These are phyloP conservation scores for Mesitornis unicolor DNA, from an alignment of 2,113 vertebrate species.

Conservation along the genomic window DNA sequence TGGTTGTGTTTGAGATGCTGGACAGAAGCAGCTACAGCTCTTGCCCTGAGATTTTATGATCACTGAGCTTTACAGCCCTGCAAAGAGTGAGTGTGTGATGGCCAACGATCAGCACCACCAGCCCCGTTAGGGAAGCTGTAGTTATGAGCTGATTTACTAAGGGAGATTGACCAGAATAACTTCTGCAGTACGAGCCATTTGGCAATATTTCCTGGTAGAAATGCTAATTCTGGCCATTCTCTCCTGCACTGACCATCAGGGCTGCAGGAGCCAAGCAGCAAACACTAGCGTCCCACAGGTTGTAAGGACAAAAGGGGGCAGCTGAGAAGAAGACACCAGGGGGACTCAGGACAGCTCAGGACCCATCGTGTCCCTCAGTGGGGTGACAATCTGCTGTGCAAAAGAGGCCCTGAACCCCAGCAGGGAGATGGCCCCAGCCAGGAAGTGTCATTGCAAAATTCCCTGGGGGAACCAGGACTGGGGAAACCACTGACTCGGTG, in stretches of 20 bases:
- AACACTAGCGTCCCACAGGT: rapidly evolving
- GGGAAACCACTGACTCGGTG: neutral
- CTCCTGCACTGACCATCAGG: neutral
- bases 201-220: slow-evolving; percentile 6
- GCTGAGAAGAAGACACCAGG: neutral
- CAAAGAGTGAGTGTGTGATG: neutral
- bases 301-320: neutral
- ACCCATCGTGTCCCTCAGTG: neutral
- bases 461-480: neutral
- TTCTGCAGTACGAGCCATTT: neutral
- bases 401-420: neutral
- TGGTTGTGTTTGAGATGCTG: neutral
- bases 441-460: neutral
- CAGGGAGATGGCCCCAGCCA: neutral
- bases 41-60: neutral
- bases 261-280: rapidly evolving
- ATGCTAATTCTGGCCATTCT: neutral
- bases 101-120: neutral
- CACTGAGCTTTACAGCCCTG: neutral
- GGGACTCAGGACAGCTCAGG: neutral
- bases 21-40: neutral
- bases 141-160: neutral
- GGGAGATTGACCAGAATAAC: neutral
- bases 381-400: neutral
- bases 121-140: neutral